Evolutionary conservation across 2,797 vertebrate genomes (phyloP).

Genomic region (Schizothorax lantsangensis): DNA sequence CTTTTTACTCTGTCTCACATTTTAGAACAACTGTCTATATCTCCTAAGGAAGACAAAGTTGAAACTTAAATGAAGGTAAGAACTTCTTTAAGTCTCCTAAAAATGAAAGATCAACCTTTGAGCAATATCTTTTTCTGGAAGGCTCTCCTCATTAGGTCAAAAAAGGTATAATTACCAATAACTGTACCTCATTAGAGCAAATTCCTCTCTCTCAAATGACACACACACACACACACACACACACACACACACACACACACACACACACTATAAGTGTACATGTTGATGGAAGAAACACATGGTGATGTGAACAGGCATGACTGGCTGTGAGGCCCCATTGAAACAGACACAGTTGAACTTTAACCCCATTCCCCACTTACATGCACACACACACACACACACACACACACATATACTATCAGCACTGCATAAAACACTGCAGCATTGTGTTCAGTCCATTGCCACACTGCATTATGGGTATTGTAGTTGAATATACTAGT

Average conservation of each 20-base stretch:
- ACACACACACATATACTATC: constrained; percentile 13
- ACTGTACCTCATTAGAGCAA: constrained; percentile 7
- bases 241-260: constrained; percentile 52
- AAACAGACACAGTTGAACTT: constrained; percentile 60
- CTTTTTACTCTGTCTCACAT: background rate
- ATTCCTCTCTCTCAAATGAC: background rate
- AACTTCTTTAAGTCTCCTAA: background rate
- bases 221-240: background rate
- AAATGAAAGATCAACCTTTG: background rate
- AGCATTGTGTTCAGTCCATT: constrained; percentile 12
- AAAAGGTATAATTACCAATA: constrained; percentile 14
- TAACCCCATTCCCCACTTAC: constrained; percentile 61
- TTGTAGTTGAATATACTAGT: constrained; percentile 15
- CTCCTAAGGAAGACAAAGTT: background rate
- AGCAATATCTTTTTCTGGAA: background rate
- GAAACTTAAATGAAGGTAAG: background rate
- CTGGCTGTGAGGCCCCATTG: constrained; percentile 46
- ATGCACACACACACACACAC: constrained; percentile 24
- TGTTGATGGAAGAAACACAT: constrained; percentile 71
- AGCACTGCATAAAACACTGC: constrained; percentile 31
- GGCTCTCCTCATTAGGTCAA: background rate
- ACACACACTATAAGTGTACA: constrained; percentile 61
- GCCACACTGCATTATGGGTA: constrained; percentile 20
- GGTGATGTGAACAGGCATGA: constrained; percentile 50
- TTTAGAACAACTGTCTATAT: background rate